phyloP scores from a whole-genome alignment of 2,888 invertebrate species.

The Ophion obscuratus region DNA sequence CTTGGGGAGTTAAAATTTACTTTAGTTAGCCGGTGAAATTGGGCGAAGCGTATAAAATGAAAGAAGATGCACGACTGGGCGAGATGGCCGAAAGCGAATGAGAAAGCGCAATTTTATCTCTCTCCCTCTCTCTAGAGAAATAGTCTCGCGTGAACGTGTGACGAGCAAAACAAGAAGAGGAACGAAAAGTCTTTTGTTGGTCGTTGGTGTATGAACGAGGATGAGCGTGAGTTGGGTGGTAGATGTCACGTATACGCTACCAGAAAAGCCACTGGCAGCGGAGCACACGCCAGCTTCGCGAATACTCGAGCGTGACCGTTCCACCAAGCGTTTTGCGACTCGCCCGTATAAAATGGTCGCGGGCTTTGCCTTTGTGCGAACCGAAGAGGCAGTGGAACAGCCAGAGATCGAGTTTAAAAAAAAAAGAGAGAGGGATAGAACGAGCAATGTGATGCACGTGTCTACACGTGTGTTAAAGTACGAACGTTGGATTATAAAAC shows the following conservation, averaged over 20 bases:
- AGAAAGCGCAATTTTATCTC: conserved; percentile 23
- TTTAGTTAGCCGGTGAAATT: conserved; percentile 40
- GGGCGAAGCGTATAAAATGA: conserved; percentile 48
- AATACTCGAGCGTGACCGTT: conserved; percentile 64
- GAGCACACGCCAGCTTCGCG: conserved; percentile 48
- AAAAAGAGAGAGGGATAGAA: background rate
- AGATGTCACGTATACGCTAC: conserved; percentile 28
- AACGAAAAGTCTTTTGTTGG: conserved; percentile 39
- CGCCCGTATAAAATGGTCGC: conserved; percentile 60
- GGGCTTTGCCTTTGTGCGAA: conserved; percentile 40
- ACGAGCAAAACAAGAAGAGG: conserved; percentile 21
- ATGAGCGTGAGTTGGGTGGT: conserved; percentile 30
- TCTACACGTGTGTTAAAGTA: background rate
- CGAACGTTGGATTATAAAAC: conserved; percentile 25
- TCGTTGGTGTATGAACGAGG: conserved; percentile 32
- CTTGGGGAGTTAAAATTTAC: conserved; percentile 37
- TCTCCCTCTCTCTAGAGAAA: conserved; percentile 25
- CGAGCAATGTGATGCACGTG: conserved; percentile 6
- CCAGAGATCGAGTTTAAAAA: background rate
- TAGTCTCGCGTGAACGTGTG: conserved; percentile 6
- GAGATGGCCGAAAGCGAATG: conserved; percentile 22
- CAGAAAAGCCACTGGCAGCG: conserved; percentile 26
- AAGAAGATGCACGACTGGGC: conserved; percentile 26
- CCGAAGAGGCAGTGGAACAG: background rate
- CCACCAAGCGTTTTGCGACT: conserved; percentile 65